Conservation (phyloP, 2,797 vertebrate species). For the Ambastaia sidthimunki region DNA sequence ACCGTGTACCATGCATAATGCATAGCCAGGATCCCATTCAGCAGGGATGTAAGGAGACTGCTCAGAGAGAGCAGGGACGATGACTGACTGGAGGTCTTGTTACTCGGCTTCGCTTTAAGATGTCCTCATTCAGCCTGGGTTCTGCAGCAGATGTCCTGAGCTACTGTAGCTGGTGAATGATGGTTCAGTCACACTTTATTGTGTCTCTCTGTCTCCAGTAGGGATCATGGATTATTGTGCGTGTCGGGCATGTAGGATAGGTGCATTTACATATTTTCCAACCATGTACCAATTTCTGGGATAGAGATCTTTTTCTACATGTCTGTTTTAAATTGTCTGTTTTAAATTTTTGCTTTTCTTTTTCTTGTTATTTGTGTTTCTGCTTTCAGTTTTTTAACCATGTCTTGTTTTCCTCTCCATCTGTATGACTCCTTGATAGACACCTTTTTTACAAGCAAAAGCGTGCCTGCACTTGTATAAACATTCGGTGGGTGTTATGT, state of each 20-base stretch:
- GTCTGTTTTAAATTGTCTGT: constrained; percentile 1
- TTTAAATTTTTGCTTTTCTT: too few species aligned
- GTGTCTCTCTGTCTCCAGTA: constrained; percentile 60
- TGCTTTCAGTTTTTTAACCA: not conserved
- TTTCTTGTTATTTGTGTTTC: too few species aligned
- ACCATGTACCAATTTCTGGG: not conserved
- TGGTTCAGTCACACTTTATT: constrained; percentile 60
- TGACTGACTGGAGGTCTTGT: constrained; percentile 65
- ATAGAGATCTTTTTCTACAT: constrained; percentile 3
- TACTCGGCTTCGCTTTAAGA: constrained; percentile 53
- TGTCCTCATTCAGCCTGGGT: constrained; percentile 63
- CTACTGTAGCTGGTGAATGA: constrained; percentile 70
- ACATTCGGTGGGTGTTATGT: not conserved
- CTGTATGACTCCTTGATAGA: not conserved
- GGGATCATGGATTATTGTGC: not conserved
- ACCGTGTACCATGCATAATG: constrained; percentile 77
- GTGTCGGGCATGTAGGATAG: constrained; percentile 1
- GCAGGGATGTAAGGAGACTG: constrained; percentile 75
- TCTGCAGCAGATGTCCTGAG: constrained; percentile 71
- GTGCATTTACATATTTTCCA: constrained; percentile 21
- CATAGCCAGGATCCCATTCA: constrained; percentile 70
- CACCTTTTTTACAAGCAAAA: not conserved
- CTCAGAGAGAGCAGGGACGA: constrained; percentile 66
- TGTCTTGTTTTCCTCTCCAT: not conserved
- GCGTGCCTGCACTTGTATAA: not conserved